Base-by-base conservation (phyloP, 2,113 vertebrate genomes). In the Boulengeromyrus knoepffleri region DNA sequence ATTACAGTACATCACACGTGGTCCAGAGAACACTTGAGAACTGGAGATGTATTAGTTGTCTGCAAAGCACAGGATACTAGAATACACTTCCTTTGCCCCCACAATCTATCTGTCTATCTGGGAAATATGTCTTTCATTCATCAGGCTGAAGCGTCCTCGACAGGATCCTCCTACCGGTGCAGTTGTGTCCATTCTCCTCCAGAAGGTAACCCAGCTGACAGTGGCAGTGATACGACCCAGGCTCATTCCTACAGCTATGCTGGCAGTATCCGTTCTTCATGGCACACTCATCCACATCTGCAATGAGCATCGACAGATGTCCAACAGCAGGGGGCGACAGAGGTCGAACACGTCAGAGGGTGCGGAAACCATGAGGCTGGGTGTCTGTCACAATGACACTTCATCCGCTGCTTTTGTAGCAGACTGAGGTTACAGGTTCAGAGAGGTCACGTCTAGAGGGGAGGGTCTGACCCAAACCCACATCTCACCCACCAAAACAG, bases 251-350 rank as follows among this genome's bases (percentile, higher is more conserved):
- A 90, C 96, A 96, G 92, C 92, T 94, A 88, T 96, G 96, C 87
- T 94, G 92, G 92, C 96, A 97, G 89, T 90, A 74, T 21, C 95
- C 94, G 21, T 95, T 94, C 74, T 91, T 92, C 56, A 95, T 15
- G 3, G 92, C 85, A 3, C 96, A 97, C 92, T 97, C 96, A 24
- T 97, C 95, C 3, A 96, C 77, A 89, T 97, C 96, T 97, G 94
- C 24, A 12, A 70, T 19, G 31, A 42, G 92, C 89, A 49, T 89
- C 9, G 36, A 12, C 50, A 85, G 21, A 47, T 47, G 27, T 2
- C 7, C 19, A 31, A 47, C 49, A 47, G 56, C 36, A 80, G 13
- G 27, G 12, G 50, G 24, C 4, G 24, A 50, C 13, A 70, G 42
- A n/a, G 83, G 21, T 24, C 5, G 10, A 87, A 21, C 7, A n/a